Percentiles rank a stretch among this genome's conserved stretches.
These are phyloP conservation scores for Poeciliopsis retropinna DNA, from an alignment of 2,113 vertebrate genomes.

Conservation along the genomic window DNA sequence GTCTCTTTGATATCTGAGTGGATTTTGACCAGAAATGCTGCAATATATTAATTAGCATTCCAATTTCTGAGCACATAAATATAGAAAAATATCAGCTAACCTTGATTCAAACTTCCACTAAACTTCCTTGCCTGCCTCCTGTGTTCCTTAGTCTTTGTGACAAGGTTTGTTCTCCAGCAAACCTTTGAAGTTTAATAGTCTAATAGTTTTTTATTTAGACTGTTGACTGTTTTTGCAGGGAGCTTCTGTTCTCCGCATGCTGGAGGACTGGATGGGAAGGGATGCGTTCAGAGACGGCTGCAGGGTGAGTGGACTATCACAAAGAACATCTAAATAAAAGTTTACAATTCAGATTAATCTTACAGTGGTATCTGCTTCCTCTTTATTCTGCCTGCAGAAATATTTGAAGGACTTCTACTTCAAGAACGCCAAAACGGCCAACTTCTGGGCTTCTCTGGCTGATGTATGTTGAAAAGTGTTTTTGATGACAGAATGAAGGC, in stretches of 20 bases:
- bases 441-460: constrained; percentile 89
- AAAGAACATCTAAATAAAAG: not conserved
- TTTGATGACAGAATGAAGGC: not conserved
- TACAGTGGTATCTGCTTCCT: not conserved
- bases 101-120: no score
- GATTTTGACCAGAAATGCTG: no score
- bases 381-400: constrained; percentile 72
- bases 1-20: no score
- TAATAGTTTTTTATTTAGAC: not conserved
- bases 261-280: constrained; percentile 85
- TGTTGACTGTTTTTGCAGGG: constrained; percentile 71
- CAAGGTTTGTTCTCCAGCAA: no score
- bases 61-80: no score
- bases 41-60: no score
- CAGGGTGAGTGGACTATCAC: constrained; percentile 70
- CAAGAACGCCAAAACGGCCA: constrained; percentile 88
- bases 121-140: no score
- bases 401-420: constrained; percentile 83
- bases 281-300: constrained; percentile 84
- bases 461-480: constrained; percentile 69
- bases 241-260: constrained; percentile 88
- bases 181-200: no score
- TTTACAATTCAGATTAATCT: not conserved
- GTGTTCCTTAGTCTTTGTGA: no score
- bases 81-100: no score